Percentiles rank a stretch among this genome's conserved stretches.
phyloP scores from a whole-genome alignment of 1,140 invertebrate genomes.

The Hormaphis cornu region DNA sequence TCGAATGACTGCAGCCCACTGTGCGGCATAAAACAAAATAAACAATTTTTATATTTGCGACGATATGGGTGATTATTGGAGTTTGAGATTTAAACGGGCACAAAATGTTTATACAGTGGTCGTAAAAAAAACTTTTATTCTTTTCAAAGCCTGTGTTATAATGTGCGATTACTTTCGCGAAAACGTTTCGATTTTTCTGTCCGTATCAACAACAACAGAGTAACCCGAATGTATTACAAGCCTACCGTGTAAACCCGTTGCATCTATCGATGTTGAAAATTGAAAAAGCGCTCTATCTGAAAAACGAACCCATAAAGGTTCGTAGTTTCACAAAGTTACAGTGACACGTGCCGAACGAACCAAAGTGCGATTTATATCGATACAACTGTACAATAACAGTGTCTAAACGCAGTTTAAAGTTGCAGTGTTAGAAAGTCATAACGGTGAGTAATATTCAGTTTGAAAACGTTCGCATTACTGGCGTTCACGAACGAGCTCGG shows the following conservation, averaged over 20 bases:
- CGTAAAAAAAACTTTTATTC: background rate
- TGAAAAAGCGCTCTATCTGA: too few relatives aligned
- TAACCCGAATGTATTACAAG: background rate
- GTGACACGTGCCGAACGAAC: too few relatives aligned
- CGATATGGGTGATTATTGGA: background rate
- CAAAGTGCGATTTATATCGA: background rate
- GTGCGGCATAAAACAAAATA: constrained; percentile 4
- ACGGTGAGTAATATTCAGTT: too few relatives aligned
- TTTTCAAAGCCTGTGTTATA: background rate
- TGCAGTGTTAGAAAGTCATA: too few relatives aligned
- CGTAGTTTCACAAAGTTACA: too few relatives aligned
- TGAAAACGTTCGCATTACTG: too few relatives aligned
- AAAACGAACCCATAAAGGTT: too few relatives aligned
- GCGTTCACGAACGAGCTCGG: background rate
- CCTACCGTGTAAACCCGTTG: too few relatives aligned
- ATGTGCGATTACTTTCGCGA: background rate
- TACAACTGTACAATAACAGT: background rate
- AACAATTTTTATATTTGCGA: background rate
- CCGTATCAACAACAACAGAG: background rate
- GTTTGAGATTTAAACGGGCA: background rate
- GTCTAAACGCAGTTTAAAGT: too few relatives aligned
- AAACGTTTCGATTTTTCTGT: background rate
- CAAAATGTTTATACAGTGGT: background rate
- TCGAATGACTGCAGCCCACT: constrained; percentile 64
- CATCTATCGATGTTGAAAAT: too few relatives aligned